These are phyloP conservation scores for Sycophila texana DNA, from an alignment of 2,888 invertebrate genomes.

Conservation along the genomic window DNA sequence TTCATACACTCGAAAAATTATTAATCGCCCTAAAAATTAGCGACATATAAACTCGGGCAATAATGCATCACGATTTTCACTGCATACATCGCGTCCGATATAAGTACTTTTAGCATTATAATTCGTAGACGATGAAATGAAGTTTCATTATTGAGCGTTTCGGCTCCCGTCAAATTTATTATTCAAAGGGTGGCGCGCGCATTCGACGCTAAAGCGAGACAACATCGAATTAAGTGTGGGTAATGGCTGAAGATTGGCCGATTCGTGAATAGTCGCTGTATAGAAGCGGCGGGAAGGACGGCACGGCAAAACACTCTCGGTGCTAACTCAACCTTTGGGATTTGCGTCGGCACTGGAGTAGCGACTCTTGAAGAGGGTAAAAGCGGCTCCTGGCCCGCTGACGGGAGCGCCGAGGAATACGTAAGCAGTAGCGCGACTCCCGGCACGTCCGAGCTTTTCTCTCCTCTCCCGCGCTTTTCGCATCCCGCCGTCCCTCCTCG, in stretches of 20 bases:
- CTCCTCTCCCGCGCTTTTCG: not conserved
- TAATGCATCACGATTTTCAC: no score
- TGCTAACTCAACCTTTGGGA: slow-evolving; percentile 55
- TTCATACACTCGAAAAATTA: no score
- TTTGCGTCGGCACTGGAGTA: slow-evolving; percentile 52
- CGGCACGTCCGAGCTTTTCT: slow-evolving; percentile 35
- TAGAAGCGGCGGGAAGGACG: slow-evolving; percentile 6
- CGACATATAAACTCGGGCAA: no score
- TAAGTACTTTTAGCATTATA: no score
- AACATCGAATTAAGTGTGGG: slow-evolving; percentile 50
- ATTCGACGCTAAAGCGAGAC: slow-evolving; percentile 8
- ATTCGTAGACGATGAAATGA: no score
- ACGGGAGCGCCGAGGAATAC: slow-evolving; percentile 41
- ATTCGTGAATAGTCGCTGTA: not conserved
- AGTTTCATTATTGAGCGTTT: not conserved
- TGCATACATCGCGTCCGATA: no score
- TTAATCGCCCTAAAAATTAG: no score
- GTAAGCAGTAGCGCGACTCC: slow-evolving; percentile 36
- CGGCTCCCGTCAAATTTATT: not conserved
- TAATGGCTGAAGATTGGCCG: slow-evolving; percentile 48
- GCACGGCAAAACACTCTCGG: slow-evolving; percentile 47
- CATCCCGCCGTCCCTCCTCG: no score
- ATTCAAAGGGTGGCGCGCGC: no score
- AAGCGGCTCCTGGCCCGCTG: slow-evolving; percentile 7
- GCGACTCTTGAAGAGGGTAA: slow-evolving; percentile 44